phyloP scores from a whole-genome alignment of 2,888 invertebrate genomes.

The Acronicta aceris region DNA sequence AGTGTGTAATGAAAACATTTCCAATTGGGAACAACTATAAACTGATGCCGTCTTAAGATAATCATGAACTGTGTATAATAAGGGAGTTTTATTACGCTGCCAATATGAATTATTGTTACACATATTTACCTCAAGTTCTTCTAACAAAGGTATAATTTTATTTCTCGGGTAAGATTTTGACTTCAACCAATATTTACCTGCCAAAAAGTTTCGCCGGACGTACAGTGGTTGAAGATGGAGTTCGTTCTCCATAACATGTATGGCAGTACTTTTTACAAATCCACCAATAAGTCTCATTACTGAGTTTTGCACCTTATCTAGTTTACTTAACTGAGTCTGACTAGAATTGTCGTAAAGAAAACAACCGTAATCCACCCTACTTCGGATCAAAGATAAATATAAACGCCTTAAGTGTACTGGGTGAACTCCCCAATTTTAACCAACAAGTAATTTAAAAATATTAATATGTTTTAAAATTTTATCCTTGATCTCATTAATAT shows the following conservation, averaged over 20 bases:
- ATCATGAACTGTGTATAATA: neutral
- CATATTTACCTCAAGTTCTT: neutral
- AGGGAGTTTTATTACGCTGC: neutral
- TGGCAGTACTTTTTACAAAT: slow-evolving; percentile 1
- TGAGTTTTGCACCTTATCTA: slow-evolving; percentile 1
- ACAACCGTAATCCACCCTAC: neutral
- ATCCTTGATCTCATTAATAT: neutral
- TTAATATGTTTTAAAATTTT: neutral
- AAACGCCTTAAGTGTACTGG: neutral
- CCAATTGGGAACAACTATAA: neutral
- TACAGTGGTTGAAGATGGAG: neutral
- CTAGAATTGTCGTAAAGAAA: neutral
- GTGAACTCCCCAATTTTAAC: neutral
- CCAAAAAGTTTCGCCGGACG: neutral
- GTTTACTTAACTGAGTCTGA: neutral
- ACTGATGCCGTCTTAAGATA: neutral
- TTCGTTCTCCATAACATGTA: neutral
- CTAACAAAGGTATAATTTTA: neutral
- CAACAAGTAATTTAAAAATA: neutral
- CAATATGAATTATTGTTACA: neutral
- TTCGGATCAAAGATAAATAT: neutral
- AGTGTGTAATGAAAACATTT: neutral
- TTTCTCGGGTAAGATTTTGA: neutral
- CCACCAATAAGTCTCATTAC: slow-evolving; percentile 6
- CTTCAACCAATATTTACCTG: slow-evolving; percentile 1